phyloP scores from a whole-genome alignment of 2,797 vertebrate genomes.

The Lithobates pipiens region DNA sequence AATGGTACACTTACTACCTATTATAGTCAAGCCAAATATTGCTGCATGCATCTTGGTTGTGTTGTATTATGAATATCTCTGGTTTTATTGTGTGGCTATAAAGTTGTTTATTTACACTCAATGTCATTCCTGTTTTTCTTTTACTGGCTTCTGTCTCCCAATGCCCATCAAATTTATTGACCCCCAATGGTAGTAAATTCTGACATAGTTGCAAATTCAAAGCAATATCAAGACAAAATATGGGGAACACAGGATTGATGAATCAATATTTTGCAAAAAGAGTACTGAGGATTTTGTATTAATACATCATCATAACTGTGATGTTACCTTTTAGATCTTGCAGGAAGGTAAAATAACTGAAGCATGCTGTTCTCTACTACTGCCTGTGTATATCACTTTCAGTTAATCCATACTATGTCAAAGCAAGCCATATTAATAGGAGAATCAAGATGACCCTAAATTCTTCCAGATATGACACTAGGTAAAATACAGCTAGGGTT shows the following conservation, averaged over 20 bases:
- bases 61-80: neutral
- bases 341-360: slow-evolving; percentile 1
- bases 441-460: slow-evolving; percentile 30
- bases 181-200: neutral
- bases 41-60: neutral
- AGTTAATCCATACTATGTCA: slow-evolving; percentile 34
- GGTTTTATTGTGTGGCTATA: neutral
- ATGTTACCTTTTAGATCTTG: neutral
- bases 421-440: slow-evolving; percentile 31
- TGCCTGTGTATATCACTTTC: slow-evolving; percentile 17
- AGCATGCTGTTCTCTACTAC: neutral
- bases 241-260: neutral
- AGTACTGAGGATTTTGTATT: neutral
- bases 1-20: neutral
- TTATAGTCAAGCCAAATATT: neutral
- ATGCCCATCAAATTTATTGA: neutral
- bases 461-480: slow-evolving; percentile 4
- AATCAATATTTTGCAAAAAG: neutral
- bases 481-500: slow-evolving; percentile 17
- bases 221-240: neutral
- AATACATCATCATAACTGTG: slow-evolving; percentile 10
- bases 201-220: neutral
- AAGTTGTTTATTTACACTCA: neutral
- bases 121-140: neutral
- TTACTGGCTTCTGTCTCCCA: neutral